phyloP scores from a whole-genome alignment of 64 coral and sea anemone species.

The Porites lutea region DNA sequence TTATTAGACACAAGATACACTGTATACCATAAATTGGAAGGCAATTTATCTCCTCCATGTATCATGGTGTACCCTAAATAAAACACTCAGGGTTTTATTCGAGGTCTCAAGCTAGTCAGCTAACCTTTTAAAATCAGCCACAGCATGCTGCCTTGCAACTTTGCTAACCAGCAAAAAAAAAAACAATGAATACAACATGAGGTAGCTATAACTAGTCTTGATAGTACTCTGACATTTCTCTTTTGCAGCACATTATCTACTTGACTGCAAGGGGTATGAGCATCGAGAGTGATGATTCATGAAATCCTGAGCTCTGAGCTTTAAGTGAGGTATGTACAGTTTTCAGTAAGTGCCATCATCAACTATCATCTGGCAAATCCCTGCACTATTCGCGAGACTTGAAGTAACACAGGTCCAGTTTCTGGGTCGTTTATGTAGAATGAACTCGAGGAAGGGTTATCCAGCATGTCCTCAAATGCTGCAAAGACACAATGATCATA shows the following conservation, averaged over 20 bases:
- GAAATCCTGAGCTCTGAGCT: background rate
- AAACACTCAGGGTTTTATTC: too few relatives aligned
- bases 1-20: too few relatives aligned
- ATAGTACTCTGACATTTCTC: too few relatives aligned
- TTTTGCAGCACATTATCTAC: too few relatives aligned
- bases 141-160: too few relatives aligned
- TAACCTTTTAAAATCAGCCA: too few relatives aligned
- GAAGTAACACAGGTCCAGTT: conserved; percentile 94
- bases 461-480: conserved; percentile 99
- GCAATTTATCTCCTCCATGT: too few relatives aligned
- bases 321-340: background rate
- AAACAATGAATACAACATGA: background rate
- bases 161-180: too few relatives aligned
- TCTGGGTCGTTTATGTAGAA: conserved; percentile 98
- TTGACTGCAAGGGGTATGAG: background rate
- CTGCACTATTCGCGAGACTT: conserved; percentile 96
- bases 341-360: background rate
- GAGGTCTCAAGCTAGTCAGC: too few relatives aligned
- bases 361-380: conserved; percentile 92
- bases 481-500: background rate
- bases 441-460: conserved; percentile 81
- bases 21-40: too few relatives aligned
- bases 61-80: too few relatives aligned
- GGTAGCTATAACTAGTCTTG: too few relatives aligned
- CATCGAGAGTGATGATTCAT: background rate